Percentiles rank a stretch among this genome's conserved stretches.
Conservation (phyloP, 2,113 vertebrate genomes). For the Columba janthina region DNA sequence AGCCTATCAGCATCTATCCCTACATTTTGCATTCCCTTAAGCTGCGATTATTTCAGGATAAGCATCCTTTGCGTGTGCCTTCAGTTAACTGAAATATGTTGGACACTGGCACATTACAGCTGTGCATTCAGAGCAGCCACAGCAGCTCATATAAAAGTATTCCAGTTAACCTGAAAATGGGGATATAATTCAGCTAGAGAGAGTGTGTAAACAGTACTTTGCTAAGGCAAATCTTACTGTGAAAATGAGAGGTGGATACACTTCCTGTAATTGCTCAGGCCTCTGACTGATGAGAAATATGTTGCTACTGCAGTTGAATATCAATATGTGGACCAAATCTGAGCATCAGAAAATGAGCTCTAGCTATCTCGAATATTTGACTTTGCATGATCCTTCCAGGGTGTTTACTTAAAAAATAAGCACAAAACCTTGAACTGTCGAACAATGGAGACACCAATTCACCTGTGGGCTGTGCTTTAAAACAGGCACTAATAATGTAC, state of each 20-base stretch:
- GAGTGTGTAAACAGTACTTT: neutral
- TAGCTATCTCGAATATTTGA: neutral
- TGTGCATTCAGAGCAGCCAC: neutral
- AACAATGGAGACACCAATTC: neutral
- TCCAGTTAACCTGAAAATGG: neutral
- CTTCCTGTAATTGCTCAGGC: neutral
- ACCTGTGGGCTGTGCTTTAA: neutral
- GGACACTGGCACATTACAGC: neutral
- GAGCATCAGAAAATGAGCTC: neutral
- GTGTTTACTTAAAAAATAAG: neutral
- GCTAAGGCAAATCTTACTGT: neutral
- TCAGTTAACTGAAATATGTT: neutral
- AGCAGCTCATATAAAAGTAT: neutral
- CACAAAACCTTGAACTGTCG: neutral
- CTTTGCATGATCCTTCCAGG: neutral
- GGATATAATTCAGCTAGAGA: neutral
- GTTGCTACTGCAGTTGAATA: neutral
- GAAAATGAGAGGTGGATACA: neutral
- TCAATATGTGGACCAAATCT: neutral
- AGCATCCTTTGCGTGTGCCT: neutral
- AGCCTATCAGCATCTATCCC: neutral
- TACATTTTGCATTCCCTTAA: neutral
- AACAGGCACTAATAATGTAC: neutral
- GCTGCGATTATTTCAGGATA: neutral
- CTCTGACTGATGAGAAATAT: neutral